phyloP scores from a whole-genome alignment of 2,888 invertebrate genomes.

The Nymphalis c-album region DNA sequence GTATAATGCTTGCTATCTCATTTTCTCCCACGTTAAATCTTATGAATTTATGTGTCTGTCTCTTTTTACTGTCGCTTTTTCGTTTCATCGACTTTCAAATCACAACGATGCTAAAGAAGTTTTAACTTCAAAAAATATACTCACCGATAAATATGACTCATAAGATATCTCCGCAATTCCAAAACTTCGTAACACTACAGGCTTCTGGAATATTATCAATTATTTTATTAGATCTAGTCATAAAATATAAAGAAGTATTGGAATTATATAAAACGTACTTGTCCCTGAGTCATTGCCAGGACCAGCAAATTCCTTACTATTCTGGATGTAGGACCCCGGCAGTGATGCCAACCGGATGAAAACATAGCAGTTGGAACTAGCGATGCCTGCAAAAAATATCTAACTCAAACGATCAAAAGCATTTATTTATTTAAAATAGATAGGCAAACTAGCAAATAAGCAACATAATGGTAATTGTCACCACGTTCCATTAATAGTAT shows the following conservation, averaged over 20 bases:
- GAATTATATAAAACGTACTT: slow-evolving; percentile 35
- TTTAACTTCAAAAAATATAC: no score
- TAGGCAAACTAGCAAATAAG: no score
- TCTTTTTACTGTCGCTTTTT: no score
- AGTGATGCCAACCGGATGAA: slow-evolving; percentile 53
- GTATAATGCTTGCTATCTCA: no score
- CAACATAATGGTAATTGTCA: no score
- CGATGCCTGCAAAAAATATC: slow-evolving; percentile 16
- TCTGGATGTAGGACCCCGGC: slow-evolving; percentile 35
- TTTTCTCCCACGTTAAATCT: no score
- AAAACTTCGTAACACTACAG: slow-evolving; percentile 50
- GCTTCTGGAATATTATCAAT: slow-evolving; percentile 46
- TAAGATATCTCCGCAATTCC: slow-evolving; percentile 53
- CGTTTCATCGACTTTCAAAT: no score
- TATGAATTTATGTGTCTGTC: no score
- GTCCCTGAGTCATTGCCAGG: slow-evolving; percentile 46
- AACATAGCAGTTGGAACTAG: slow-evolving; percentile 53
- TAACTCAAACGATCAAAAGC: no score
- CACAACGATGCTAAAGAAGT: no score
- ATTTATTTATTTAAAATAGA: no score
- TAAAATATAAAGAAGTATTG: neutral
- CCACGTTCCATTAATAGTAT: no score
- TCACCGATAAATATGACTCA: slow-evolving; percentile 51
- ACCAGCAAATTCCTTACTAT: slow-evolving; percentile 45
- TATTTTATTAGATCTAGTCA: neutral